Evolutionary conservation across 2,888 invertebrate species (phyloP).

Genomic region (Glyphotaelius pellucidus): DNA sequence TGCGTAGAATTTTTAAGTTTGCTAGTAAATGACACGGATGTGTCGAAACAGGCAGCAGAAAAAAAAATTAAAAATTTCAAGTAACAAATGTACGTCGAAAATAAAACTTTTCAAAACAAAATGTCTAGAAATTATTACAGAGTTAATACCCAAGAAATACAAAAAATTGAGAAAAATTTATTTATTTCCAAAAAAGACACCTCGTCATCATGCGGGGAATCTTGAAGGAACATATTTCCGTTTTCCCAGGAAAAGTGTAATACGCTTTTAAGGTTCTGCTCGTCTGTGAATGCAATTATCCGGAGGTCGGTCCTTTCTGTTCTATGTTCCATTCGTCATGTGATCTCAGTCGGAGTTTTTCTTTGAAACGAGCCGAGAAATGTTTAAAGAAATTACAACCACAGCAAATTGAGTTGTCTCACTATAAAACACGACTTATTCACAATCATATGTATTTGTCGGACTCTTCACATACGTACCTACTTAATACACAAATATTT

Average conservation of each 20-base stretch:
- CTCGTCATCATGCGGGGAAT: not conserved
- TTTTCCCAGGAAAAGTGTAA: not conserved
- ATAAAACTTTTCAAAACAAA: too few species aligned
- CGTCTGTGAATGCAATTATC: not conserved
- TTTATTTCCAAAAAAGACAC: too few species aligned
- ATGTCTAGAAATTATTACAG: too few species aligned
- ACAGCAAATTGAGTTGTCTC: not conserved
- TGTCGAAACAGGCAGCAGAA: too few species aligned
- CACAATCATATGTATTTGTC: not conserved
- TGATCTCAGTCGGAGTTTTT: slow-evolving; percentile 6
- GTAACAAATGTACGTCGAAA: too few species aligned
- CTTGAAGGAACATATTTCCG: not conserved
- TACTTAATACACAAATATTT: not conserved
- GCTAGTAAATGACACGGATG: too few species aligned
- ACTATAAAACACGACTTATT: not conserved
- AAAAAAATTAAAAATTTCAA: too few species aligned
- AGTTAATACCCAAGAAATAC: too few species aligned
- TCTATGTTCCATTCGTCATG: not conserved
- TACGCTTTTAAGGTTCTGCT: not conserved
- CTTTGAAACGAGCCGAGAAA: not conserved
- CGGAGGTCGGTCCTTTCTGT: not conserved
- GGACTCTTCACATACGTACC: not conserved
- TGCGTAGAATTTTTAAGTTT: too few species aligned
- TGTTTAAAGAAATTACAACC: not conserved
- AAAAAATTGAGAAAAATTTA: too few species aligned